Percentiles rank a stretch among this genome's conserved stretches.
phyloP scores from a whole-genome alignment of 2,113 vertebrate genomes.

The Grus americana region DNA sequence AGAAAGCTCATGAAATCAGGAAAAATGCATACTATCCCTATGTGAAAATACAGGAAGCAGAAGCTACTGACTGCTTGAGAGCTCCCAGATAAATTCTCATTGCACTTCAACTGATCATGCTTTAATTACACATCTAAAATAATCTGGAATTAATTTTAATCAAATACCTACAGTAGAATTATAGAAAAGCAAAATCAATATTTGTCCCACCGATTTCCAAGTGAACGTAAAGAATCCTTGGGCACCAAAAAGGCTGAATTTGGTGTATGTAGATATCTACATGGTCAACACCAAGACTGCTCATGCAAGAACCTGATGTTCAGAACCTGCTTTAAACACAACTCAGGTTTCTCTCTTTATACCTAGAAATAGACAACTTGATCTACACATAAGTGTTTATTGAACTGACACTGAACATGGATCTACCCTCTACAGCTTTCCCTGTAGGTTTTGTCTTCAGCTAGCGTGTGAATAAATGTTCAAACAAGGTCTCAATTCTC shows the following conservation, averaged over 20 bases:
- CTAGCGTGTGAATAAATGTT: background rate
- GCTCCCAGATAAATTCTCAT: background rate
- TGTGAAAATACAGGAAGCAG: background rate
- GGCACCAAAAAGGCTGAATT: background rate
- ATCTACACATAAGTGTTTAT: background rate
- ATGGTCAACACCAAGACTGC: background rate
- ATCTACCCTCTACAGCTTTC: background rate
- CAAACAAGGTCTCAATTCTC: background rate
- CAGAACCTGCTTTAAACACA: background rate
- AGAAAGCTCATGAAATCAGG: background rate
- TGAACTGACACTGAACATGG: background rate
- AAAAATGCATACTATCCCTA: background rate
- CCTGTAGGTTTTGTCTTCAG: background rate
- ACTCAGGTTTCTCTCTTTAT: background rate
- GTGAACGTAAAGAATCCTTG: background rate
- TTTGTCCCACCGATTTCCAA: background rate
- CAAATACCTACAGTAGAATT: background rate
- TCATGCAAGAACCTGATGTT: background rate
- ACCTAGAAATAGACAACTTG: background rate
- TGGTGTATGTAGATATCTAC: background rate
- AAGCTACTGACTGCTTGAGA: background rate
- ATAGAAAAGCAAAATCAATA: background rate
- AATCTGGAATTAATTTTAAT: background rate
- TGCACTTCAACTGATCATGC: background rate
- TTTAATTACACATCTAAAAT: background rate